A percentile compares a stretch with the other conserved stretches of the same genome.
These are phyloP conservation scores for Pagetopsis macropterus DNA, from an alignment of 2,797 vertebrate species.

Conservation along the genomic window DNA sequence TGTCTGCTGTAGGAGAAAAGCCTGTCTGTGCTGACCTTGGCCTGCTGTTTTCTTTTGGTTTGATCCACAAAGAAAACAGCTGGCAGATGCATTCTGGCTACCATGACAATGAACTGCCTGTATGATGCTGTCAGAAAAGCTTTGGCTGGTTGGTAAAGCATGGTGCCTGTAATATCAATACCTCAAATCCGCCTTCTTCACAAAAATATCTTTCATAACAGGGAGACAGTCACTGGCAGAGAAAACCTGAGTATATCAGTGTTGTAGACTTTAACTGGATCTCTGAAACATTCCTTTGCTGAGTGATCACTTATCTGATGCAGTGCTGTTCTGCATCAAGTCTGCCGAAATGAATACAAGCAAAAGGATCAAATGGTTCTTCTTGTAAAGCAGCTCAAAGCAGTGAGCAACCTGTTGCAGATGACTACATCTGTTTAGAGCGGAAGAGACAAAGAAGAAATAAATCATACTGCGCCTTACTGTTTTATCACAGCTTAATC, in stretches of 20 bases:
- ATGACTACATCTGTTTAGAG: constrained; percentile 46
- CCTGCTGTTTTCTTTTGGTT: constrained; percentile 83
- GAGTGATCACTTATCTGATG: constrained; percentile 34
- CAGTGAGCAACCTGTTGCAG: constrained; percentile 65
- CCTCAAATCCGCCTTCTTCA: constrained; percentile 45
- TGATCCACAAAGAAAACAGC: constrained; percentile 85
- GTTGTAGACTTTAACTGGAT: constrained; percentile 15
- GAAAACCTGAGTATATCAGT: constrained; percentile 9
- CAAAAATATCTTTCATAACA: constrained; percentile 36
- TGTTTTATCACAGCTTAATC: constrained; percentile 65
- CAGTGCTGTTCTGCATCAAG: constrained; percentile 16
- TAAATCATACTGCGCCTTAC: constrained; percentile 44
- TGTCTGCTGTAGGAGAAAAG: constrained; percentile 67
- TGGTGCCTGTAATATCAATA: constrained; percentile 75
- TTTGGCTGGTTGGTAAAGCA: constrained; percentile 77
- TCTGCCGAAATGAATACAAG: constrained; percentile 31
- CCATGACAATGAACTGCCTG: constrained; percentile 79
- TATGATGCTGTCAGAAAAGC: constrained; percentile 81
- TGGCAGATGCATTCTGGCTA: constrained; percentile 79
- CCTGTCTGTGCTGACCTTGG: constrained; percentile 77
- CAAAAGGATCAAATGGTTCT: constrained; percentile 26
- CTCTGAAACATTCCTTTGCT: constrained; percentile 21
- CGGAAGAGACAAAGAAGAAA: constrained; percentile 40
- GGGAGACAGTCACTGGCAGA: constrained; percentile 3
- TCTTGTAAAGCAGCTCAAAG: constrained; percentile 46